phyloP scores from a whole-genome alignment of 2,113 vertebrate genomes.

The Nestor notabilis region DNA sequence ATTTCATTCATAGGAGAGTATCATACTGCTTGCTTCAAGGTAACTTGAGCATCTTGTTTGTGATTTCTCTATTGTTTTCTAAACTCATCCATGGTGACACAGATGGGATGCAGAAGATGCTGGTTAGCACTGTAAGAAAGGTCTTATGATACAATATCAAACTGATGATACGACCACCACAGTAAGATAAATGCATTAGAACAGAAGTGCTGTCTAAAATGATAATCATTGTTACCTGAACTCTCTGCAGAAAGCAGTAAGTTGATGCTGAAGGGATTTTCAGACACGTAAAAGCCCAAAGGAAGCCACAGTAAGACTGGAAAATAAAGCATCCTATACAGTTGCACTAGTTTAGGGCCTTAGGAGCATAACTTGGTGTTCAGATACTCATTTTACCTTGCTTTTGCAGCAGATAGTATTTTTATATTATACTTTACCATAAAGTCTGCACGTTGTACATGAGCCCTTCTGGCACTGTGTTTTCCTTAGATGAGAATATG shows the following conservation, averaged over 20 bases:
- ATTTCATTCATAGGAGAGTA: neutral
- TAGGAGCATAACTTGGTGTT: neutral
- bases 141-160: neutral
- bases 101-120: neutral
- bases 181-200: neutral
- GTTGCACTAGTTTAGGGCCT: neutral
- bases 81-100: neutral
- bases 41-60: neutral
- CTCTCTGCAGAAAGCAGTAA: neutral
- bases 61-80: neutral
- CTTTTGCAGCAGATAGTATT: neutral
- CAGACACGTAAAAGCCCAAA: neutral
- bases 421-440: neutral
- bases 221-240: neutral
- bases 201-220: neutral
- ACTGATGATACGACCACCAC: neutral
- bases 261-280: neutral
- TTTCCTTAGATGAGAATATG: neutral
- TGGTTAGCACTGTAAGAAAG: neutral
- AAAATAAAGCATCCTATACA: neutral
- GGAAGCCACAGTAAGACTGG: neutral
- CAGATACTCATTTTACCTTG: neutral
- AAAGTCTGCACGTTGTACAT: neutral
- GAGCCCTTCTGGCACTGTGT: neutral
- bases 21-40: neutral